phyloP scores from a whole-genome alignment of 2,888 invertebrate genomes.

The Cheilosia soror region DNA sequence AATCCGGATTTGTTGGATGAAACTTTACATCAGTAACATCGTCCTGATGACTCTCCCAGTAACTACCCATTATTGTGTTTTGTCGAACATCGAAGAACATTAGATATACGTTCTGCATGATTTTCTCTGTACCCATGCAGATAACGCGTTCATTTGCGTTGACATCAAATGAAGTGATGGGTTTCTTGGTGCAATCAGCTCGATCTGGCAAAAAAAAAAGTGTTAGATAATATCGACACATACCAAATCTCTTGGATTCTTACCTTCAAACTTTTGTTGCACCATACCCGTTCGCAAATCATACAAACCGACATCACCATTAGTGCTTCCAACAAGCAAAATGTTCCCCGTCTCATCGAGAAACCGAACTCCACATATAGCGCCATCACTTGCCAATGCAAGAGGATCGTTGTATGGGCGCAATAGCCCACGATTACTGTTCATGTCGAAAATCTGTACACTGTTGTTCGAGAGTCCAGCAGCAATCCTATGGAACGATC shows the following conservation, averaged over 20 bases:
- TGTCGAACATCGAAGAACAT: conserved; percentile 92
- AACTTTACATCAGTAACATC: conserved; percentile 91
- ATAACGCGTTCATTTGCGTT: conserved; percentile 88
- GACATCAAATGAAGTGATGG: conserved; percentile 90
- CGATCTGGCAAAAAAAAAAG: neutral
- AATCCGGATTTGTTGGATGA: conserved; percentile 87
- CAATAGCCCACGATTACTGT: conserved; percentile 81
- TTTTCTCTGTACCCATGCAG: conserved; percentile 90
- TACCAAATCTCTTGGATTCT: conserved; percentile 52
- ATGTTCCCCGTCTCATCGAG: conserved; percentile 78
- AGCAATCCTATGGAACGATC: conserved; percentile 83
- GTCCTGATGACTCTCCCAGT: conserved; percentile 93
- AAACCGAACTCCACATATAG: conserved; percentile 80
- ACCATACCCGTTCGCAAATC: conserved; percentile 84
- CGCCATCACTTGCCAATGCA: neutral
- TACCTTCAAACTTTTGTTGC: conserved; percentile 81
- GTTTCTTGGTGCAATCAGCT: conserved; percentile 81
- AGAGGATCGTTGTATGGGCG: conserved; percentile 19
- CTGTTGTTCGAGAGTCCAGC: conserved; percentile 84
- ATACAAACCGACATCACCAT: conserved; percentile 79
- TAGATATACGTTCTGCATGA: conserved; percentile 89
- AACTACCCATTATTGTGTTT: conserved; percentile 87
- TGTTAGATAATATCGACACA: conserved; percentile 21
- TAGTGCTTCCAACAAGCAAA: conserved; percentile 79
- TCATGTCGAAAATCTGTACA: conserved; percentile 85